Conservation (phyloP, 2,113 vertebrate genomes). For the Megaleporinus macrocephalus region DNA sequence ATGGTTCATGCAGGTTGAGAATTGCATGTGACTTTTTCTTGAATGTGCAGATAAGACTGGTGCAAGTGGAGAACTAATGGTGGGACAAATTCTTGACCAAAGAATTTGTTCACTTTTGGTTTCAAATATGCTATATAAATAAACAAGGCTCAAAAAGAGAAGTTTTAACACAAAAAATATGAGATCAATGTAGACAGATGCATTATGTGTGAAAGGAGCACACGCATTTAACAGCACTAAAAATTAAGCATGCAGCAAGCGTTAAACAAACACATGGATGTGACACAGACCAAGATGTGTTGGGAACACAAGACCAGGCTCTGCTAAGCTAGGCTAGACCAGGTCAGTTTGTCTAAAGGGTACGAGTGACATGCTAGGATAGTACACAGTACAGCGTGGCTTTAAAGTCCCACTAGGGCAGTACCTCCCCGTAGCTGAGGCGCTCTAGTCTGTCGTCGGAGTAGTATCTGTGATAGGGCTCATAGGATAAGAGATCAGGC, state of each 20-base stretch:
- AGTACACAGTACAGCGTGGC: constrained; percentile 5
- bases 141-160: no score
- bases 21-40: no score
- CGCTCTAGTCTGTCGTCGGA: constrained; percentile 96
- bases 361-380: constrained; percentile 45
- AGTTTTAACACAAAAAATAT: not conserved
- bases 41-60: no score
- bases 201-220: not conserved
- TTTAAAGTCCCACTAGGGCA: constrained; percentile 53
- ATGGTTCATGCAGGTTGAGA: no score
- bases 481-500: constrained; percentile 95
- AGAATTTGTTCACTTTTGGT: no score
- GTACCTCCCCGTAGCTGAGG: constrained; percentile 98
- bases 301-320: constrained; percentile 35
- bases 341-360: constrained; percentile 17
- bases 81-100: no score
- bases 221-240: constrained; percentile 10
- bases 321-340: constrained; percentile 31
- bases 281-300: constrained; percentile 24
- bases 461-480: constrained; percentile 94
- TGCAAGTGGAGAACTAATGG: no score
- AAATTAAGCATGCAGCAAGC: constrained; percentile 12
- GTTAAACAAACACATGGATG: constrained; percentile 8
- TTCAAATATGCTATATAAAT: no score
- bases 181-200: not conserved